Evolutionary conservation across 2,113 vertebrate species (phyloP), one percentile per base, ranked within the genome.

Genomic region (Eonycteris spelaea): DNA sequence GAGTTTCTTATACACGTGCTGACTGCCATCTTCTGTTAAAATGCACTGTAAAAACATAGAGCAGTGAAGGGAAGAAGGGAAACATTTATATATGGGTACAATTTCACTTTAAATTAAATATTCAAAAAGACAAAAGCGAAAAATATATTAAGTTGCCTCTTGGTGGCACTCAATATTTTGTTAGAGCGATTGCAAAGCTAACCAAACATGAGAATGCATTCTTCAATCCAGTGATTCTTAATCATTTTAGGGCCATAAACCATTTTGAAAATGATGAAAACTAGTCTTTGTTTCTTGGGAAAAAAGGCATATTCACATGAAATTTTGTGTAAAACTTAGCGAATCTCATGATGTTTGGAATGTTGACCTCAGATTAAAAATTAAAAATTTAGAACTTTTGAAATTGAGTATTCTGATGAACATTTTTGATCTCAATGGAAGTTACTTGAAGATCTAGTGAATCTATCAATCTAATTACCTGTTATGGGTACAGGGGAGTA

Each of bases 1-100:
- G 35, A 99, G 98, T 86, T 99, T 99, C 93, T 99, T 98, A 68
- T 99, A 99, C 0, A 82, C 61, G 73, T 98, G 98, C 38, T 98
- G 94, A 9, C 79, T 95, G 3, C 99, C 99, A 59, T 99, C 99
- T 95, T 99, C 98, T 19, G 99, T 99, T 97, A 99, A 92, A 85
- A 99, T 70, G 95, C 97, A 98, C 99, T 99, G 97, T 61, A 94
- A 97, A 77, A 85, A 98, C 40, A 90, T 59, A 70, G 0, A 86
- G 92, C 28, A 70, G 68, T 24, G 53, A 94, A 82, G 77, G 11
- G 33, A n/a, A 61, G 3, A 26, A 45, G 30, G 21, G 43, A 79
- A 38, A 89, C 63, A 53, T 43, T 51, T 5, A 51, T 2, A 82
- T 2, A 11, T 0, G 7, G 80, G 0, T 1, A 59, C 7, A 70